A percentile compares a stretch with the other conserved stretches of the same genome.
phyloP scores from a whole-genome alignment of 2,888 invertebrate genomes.

The Eulithis testata region DNA sequence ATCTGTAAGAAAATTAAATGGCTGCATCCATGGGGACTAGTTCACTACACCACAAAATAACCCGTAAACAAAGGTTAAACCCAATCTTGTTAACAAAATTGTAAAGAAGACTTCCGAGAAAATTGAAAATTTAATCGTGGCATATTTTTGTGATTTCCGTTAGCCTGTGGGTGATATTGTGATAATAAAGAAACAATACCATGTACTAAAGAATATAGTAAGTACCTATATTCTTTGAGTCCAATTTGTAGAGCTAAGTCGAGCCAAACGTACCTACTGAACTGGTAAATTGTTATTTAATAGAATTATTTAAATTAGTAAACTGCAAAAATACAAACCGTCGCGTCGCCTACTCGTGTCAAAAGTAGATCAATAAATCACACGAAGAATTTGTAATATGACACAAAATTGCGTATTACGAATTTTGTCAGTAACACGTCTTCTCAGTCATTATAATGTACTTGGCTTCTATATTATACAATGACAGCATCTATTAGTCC shows the following conservation, averaged over 20 bases:
- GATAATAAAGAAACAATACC: too few relatives aligned
- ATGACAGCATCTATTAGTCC: too few relatives aligned
- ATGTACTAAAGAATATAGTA: too few relatives aligned
- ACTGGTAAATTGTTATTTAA: background rate
- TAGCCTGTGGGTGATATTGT: too few relatives aligned
- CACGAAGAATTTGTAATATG: conserved; percentile 27
- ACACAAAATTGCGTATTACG: conserved; percentile 11
- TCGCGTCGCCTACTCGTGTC: conserved; percentile 29
- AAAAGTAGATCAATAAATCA: conserved; percentile 40
- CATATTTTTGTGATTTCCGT: too few relatives aligned
- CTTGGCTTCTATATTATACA: too few relatives aligned
- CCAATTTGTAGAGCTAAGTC: too few relatives aligned
- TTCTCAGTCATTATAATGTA: too few relatives aligned
- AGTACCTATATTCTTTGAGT: too few relatives aligned
- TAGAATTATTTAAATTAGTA: conserved; percentile 10
- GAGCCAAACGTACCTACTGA: too few relatives aligned
- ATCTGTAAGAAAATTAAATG: conserved; percentile 44
- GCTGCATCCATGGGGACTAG: conserved; percentile 37
- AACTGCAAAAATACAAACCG: conserved; percentile 3
- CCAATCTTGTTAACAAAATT: conserved; percentile 1
- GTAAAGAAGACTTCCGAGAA: background rate
- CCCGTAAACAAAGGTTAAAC: conserved; percentile 15
- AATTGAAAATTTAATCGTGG: background rate
- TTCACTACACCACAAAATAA: conserved; percentile 26
- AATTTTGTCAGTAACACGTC: background rate